Evolutionary conservation across 2,888 invertebrate genomes (phyloP), one percentile per base, ranked within the genome.

Genomic region (Papilio gigon): DNA sequence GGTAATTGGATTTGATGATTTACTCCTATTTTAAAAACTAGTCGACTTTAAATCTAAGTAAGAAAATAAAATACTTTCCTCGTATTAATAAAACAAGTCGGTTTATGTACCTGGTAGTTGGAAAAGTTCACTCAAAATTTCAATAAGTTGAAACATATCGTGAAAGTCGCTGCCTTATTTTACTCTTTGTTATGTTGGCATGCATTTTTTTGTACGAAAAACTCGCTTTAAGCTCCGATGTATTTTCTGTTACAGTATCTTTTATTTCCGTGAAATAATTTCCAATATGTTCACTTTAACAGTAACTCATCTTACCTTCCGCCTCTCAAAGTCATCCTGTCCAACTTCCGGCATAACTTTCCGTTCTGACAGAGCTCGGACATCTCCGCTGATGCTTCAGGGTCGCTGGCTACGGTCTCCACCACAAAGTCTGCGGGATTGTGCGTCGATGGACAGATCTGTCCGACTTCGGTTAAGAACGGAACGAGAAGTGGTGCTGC

Each of bases 341-440:
- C 89, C 47, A 86, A 76, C 64, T 83, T 85, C 67, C 87, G 81
- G 65, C 85, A 84, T 1, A 90, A 77, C 71, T 89, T 90, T 20
- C 92, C 92, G 65, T 92, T 92, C 71, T 87, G 87, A 62, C 88
- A 88, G 5, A 89, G 77, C 61, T 89, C 90, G 0, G 91, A 86
- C 70, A 91, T 74, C 58, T 87, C 84, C 0, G 88, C 88, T 0
- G 82, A 72, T 0, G 83, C 77, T 62, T 90, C 88, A 0, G 71
- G 63, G 37, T 87, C 79, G 12, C 77, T 77, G 6, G 82, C 74
- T 2, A 92, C 74, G 0, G 88, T 88, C 70, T 89, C 93, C 73
- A 93, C 80, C 56, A 89, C 93, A 80, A 94, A 96, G 85, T 97
- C 97, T 1, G 96, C 96, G 0, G 96, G 96, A 78, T 96, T 97